Conservation (phyloP, 2,888 invertebrate species). For the Taenaris catops region DNA sequence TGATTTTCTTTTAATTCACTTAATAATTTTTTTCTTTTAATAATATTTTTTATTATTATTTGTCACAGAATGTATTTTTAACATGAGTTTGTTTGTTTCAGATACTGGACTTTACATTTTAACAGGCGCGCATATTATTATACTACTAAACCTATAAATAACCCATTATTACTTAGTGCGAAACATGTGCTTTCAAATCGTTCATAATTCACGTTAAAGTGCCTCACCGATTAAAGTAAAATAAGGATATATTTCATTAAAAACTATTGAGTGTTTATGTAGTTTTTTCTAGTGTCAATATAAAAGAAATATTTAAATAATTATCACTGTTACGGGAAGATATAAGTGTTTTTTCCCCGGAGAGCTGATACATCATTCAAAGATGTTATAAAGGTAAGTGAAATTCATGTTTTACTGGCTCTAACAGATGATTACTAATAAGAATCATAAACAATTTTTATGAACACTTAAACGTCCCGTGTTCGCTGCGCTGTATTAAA, state of each 20-base stretch:
- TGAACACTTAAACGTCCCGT: constrained; percentile 8
- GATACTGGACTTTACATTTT: constrained; percentile 13
- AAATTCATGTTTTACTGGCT: neutral
- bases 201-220: constrained; percentile 33
- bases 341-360: constrained; percentile 30
- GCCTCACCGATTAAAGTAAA: constrained; percentile 32
- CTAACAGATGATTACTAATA: constrained; percentile 15
- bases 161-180: constrained; percentile 25
- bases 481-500: constrained; percentile 13
- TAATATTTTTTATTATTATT: too few species aligned
- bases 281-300: constrained; percentile 10
- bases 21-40: too few species aligned
- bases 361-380: constrained; percentile 40
- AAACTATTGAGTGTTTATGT: constrained; percentile 5
- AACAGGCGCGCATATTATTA: constrained; percentile 1
- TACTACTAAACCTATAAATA: constrained; percentile 10
- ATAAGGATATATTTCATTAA: constrained; percentile 1
- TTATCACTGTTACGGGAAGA: constrained; percentile 16
- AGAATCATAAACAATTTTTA: constrained; percentile 10
- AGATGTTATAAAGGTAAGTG: constrained; percentile 65
- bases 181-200: constrained; percentile 31
- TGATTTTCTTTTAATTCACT: too few species aligned
- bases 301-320: constrained; percentile 18
- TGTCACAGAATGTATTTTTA: neutral
- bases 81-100: constrained; percentile 22